A percentile compares a stretch with the other conserved stretches of the same genome.
These are phyloP conservation scores for Micropoecilia bifurca DNA, from an alignment of 2,797 vertebrate species.

Conservation along the genomic window DNA sequence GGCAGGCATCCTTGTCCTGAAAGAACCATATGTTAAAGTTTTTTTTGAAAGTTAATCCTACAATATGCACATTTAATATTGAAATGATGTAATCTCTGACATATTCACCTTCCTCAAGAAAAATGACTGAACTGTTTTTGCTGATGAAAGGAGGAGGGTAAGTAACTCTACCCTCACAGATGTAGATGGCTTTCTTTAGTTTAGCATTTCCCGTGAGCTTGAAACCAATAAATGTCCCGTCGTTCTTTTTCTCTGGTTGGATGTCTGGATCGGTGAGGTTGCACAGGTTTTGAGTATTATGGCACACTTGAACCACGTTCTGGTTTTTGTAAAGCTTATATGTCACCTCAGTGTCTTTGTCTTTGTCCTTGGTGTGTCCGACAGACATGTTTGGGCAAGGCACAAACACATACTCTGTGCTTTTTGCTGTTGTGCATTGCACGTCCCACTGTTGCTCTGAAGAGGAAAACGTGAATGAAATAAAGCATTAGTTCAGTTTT, in stretches of 20 bases:
- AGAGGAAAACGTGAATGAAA: neutral
- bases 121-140: neutral
- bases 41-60: neutral
- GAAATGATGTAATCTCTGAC: neutral
- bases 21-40: constrained; percentile 5
- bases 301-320: rapidly evolving
- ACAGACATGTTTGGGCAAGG: constrained; percentile 29
- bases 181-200: constrained; percentile 39
- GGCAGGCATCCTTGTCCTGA: constrained; percentile 23
- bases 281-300: rapidly evolving
- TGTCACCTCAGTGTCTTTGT: rapidly evolving
- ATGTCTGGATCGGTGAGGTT: rapidly evolving
- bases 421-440: neutral
- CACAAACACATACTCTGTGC: neutral
- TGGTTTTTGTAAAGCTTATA: constrained; percentile 28
- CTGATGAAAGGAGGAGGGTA: constrained; percentile 62
- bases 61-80: neutral
- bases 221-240: neutral
- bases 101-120: constrained; percentile 61
- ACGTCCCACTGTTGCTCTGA: neutral
- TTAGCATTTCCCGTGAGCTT: neutral
- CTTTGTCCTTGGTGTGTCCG: neutral
- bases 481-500: neutral
- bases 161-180: neutral
- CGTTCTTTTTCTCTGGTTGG: rapidly evolving